Evolutionary conservation across 2,888 invertebrate genomes (phyloP).

Genomic region (Polia nebulosa): DNA sequence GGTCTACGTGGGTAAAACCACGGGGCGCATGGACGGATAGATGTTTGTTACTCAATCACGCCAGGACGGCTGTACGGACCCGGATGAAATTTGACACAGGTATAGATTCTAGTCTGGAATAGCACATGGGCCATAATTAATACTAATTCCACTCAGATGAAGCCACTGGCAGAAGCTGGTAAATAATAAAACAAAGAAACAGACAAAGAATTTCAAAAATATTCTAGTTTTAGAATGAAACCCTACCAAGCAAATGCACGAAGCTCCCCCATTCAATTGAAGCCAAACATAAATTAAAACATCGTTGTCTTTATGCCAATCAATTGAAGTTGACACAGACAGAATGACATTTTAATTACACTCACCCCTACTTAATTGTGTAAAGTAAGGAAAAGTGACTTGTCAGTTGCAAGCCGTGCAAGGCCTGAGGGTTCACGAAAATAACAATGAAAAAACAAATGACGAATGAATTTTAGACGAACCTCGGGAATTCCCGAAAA

Average conservation of each 20-base stretch:
- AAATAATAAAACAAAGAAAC: too few relatives aligned
- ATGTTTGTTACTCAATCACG: too few relatives aligned
- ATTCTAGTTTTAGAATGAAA: background rate
- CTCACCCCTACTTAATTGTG: conserved; percentile 16
- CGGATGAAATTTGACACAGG: too few relatives aligned
- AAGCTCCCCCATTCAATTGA: conserved; percentile 21
- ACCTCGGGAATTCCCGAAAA: background rate
- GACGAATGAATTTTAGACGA: background rate
- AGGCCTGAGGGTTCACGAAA: background rate
- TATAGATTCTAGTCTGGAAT: too few relatives aligned
- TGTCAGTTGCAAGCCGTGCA: conserved; percentile 39
- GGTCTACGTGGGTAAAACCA: too few relatives aligned
- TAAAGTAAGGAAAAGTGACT: conserved; percentile 24
- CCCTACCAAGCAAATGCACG: background rate
- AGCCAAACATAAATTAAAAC: conserved; percentile 32
- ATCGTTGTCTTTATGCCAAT: conserved; percentile 32
- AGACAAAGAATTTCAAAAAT: background rate
- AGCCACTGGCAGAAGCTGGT: too few relatives aligned
- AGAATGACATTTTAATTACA: conserved; percentile 65
- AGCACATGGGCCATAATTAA: too few relatives aligned
- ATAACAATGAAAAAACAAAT: conserved; percentile 9
- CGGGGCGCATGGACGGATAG: too few relatives aligned
- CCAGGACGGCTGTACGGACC: too few relatives aligned
- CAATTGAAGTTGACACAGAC: conserved; percentile 41
- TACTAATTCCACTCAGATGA: too few relatives aligned